A percentile compares a stretch with the other conserved stretches of the same genome.
phyloP scores from a whole-genome alignment of 2,113 vertebrate species.

The Mohoua ochrocephala region DNA sequence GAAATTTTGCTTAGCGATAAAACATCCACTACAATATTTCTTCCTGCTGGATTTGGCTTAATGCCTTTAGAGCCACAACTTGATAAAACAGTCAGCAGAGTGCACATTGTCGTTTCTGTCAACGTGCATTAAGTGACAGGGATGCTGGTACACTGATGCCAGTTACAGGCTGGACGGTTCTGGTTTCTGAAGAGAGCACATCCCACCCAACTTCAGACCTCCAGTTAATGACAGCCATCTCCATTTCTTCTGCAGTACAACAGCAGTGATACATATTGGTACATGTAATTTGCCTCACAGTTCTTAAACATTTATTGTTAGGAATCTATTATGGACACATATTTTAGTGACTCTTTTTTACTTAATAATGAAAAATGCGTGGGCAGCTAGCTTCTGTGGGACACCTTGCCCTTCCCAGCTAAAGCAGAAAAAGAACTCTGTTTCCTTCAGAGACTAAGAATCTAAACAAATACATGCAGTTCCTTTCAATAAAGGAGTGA shows the following conservation, averaged over 20 bases:
- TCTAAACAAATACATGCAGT: neutral
- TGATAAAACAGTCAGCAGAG: neutral
- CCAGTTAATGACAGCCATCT: neutral
- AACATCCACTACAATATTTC: neutral
- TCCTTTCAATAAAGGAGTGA: neutral
- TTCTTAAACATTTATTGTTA: neutral
- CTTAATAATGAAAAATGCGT: neutral
- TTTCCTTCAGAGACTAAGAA: neutral
- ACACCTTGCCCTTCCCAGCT: neutral
- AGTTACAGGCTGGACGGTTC: neutral
- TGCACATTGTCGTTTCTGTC: neutral
- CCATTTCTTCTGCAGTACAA: neutral
- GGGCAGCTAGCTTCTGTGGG: neutral
- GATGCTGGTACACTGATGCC: neutral
- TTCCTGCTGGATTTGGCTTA: neutral
- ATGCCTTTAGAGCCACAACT: neutral
- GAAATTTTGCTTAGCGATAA: neutral
- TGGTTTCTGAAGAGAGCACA: neutral
- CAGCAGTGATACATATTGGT: neutral
- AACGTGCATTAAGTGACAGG: neutral
- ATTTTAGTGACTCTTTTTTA: neutral
- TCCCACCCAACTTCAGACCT: neutral
- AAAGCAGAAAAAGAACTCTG: neutral
- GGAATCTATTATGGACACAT: neutral
- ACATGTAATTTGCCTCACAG: neutral